These are phyloP conservation scores for Megaceryle torquata DNA, from an alignment of 2,113 vertebrate species.

Conservation along the genomic window DNA sequence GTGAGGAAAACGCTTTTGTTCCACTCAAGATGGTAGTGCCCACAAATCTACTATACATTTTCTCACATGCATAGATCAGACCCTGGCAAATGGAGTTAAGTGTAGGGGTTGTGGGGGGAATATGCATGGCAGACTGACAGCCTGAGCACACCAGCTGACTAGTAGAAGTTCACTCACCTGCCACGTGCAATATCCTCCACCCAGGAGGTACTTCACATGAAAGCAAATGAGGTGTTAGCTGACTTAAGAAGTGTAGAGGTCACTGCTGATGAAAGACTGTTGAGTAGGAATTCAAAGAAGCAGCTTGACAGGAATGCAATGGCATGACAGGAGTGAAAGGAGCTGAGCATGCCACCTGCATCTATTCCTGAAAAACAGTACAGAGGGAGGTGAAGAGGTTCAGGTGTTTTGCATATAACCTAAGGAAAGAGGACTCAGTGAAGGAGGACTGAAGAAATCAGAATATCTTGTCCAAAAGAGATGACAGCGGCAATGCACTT, in stretches of 20 bases:
- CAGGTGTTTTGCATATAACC: constrained; percentile 45
- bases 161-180: constrained; percentile 3
- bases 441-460: background rate
- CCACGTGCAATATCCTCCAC: background rate
- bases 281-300: constrained; percentile 43
- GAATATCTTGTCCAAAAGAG: background rate
- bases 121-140: background rate
- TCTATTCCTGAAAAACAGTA: background rate
- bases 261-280: constrained; percentile 44
- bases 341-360: background rate
- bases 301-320: constrained; percentile 37
- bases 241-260: constrained; percentile 48
- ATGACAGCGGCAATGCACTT: background rate
- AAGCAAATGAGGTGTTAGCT: constrained; percentile 57
- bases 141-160: background rate
- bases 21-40: background rate
- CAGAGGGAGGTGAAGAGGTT: constrained; percentile 15
- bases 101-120: background rate
- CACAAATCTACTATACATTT: background rate
- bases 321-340: background rate
- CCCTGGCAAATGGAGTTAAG: background rate
- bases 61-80: background rate
- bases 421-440: background rate
- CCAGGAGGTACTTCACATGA: constrained; percentile 36
- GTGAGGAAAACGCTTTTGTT: background rate